Percentiles rank a stretch among this genome's conserved stretches.
These are phyloP conservation scores for Oreamnos americanus DNA, from an alignment of 2,113 vertebrate genomes.

Conservation along the genomic window DNA sequence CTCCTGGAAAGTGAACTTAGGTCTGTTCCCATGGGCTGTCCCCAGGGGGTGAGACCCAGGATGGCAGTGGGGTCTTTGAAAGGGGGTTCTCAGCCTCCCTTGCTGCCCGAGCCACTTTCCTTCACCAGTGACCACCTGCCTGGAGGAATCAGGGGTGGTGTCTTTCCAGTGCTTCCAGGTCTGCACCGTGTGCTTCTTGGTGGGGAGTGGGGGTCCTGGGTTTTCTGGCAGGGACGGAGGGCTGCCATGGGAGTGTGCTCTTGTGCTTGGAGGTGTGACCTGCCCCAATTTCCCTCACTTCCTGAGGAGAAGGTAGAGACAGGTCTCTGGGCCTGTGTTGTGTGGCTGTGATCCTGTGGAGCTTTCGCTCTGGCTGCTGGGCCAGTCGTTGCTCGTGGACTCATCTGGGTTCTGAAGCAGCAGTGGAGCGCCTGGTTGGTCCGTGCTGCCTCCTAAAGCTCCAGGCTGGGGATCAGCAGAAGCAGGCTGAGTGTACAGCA, in stretches of 20 bases:
- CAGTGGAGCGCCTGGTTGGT: background rate
- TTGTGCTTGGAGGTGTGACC: background rate
- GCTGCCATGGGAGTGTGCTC: background rate
- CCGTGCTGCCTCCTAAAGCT: background rate
- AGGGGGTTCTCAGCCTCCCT: background rate
- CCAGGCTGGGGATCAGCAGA: background rate
- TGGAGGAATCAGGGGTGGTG: background rate
- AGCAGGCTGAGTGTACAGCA: too few species aligned
- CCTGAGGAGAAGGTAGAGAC: background rate
- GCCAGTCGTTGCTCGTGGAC: background rate
- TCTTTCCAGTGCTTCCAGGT: background rate
- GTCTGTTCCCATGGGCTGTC: background rate
- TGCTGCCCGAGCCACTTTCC: background rate
- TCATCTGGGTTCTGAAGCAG: background rate
- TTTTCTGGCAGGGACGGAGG: background rate
- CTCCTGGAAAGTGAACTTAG: background rate
- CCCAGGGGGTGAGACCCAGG: background rate
- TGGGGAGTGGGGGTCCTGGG: background rate
- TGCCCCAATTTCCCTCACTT: too few species aligned
- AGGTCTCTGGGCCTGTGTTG: background rate
- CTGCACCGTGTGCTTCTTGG: background rate
- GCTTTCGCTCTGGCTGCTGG: background rate
- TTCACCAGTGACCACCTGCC: background rate
- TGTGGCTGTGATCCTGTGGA: background rate
- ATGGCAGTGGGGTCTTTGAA: background rate